Evolutionary conservation across 92 coral and sea anemone genomes (phyloP).

Genomic region (Phymanthus crucifer): DNA sequence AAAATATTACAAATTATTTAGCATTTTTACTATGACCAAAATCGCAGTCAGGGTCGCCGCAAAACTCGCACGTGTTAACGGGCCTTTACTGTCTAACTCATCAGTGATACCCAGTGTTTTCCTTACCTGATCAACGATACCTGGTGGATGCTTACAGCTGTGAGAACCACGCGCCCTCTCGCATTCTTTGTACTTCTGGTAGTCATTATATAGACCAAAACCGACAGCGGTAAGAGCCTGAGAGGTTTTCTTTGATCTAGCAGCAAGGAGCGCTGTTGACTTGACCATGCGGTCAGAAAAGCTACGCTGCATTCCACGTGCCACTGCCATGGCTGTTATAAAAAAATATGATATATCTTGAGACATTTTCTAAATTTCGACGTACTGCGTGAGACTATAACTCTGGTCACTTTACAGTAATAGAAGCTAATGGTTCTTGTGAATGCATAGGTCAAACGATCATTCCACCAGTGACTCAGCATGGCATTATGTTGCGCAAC

Average conservation of each 20-base stretch:
- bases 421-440: too few species aligned
- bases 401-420: too few species aligned
- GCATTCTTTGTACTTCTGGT: conserved; percentile 13
- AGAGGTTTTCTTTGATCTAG: conserved; percentile 8
- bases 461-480: too few species aligned
- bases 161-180: background rate
- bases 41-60: too few species aligned
- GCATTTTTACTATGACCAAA: too few species aligned
- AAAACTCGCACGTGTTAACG: too few species aligned
- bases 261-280: conserved; percentile 2
- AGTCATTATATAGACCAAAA: conserved; percentile 23
- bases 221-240: conserved; percentile 38
- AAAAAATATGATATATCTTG: background rate
- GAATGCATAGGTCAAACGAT: too few species aligned
- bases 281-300: background rate
- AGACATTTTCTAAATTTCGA: too few species aligned
- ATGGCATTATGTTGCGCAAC: too few species aligned
- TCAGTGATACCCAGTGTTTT: background rate
- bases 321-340: conserved; percentile 48
- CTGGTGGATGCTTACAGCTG: background rate
- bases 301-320: conserved; percentile 20
- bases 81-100: too few species aligned
- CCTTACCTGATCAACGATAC: conserved; percentile 31
- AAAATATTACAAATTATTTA: too few species aligned
- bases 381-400: too few species aligned